Evolutionary conservation across 2,797 vertebrate genomes (phyloP).

Genomic region (Cebuella pygmaea): DNA sequence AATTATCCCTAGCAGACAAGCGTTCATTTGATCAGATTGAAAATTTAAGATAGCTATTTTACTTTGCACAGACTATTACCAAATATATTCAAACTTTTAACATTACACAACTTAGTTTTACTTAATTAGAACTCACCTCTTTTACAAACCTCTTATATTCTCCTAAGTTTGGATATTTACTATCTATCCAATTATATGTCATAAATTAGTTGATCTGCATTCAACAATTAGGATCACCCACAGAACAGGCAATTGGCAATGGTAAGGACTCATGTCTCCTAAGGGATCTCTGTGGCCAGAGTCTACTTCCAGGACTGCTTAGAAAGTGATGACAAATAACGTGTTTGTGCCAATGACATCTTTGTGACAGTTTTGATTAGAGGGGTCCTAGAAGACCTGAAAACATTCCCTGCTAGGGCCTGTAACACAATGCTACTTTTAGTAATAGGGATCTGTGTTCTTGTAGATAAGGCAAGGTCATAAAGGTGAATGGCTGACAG

Average conservation of each 20-base stretch:
- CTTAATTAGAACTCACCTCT: background rate
- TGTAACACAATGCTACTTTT: background rate
- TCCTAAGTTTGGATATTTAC: background rate
- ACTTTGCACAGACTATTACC: background rate
- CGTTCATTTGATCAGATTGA: background rate
- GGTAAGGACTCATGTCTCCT: background rate
- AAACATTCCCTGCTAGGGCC: background rate
- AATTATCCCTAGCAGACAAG: background rate
- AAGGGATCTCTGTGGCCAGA: background rate
- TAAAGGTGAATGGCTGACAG: background rate
- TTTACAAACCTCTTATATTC: background rate
- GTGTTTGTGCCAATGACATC: background rate
- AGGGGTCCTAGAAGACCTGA: background rate
- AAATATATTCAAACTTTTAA: conserved; percentile 4
- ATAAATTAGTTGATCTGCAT: background rate
- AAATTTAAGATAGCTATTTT: conserved; percentile 14
- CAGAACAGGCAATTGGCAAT: background rate
- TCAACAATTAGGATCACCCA: background rate
- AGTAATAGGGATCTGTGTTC: background rate
- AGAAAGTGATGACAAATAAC: background rate
- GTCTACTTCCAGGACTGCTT: background rate
- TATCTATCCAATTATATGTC: background rate
- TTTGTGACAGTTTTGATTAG: background rate
- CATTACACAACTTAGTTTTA: background rate
- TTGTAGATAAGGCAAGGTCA: background rate